phyloP scores from a whole-genome alignment of 1,140 invertebrate species.

The Batillaria attramentaria region DNA sequence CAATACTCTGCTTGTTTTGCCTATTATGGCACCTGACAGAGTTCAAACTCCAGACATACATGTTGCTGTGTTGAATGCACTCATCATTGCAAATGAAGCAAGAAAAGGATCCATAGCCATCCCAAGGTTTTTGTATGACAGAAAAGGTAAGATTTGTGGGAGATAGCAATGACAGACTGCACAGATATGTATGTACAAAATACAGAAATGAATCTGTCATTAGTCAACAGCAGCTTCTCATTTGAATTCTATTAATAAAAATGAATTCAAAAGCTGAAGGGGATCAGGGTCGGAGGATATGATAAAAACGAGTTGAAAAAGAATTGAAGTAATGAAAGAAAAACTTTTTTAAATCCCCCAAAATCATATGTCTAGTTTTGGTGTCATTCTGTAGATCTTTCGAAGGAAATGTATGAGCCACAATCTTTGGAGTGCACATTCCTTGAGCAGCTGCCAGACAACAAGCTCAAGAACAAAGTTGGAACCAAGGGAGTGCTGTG shows the following conservation, averaged over 20 bases:
- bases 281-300: too few species aligned
- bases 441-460: neutral
- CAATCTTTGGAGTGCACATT: neutral
- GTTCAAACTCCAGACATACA: neutral
- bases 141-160: neutral
- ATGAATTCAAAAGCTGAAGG: too few species aligned
- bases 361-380: too few species aligned
- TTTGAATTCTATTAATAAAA: too few species aligned
- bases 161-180: neutral
- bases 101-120: neutral
- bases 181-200: neutral
- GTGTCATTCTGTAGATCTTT: too few species aligned
- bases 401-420: too few species aligned
- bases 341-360: too few species aligned
- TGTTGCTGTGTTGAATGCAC: neutral
- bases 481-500: too few species aligned
- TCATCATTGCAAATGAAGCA: neutral
- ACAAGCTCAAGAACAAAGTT: neutral
- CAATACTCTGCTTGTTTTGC: neutral
- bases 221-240: too few species aligned
- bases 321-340: too few species aligned
- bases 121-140: neutral
- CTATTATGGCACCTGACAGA: neutral
- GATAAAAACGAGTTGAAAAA: too few species aligned
- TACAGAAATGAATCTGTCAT: too few species aligned